These are phyloP conservation scores for Cyprinodon tularosa DNA, from an alignment of 2,113 vertebrate genomes.

Conservation along the genomic window DNA sequence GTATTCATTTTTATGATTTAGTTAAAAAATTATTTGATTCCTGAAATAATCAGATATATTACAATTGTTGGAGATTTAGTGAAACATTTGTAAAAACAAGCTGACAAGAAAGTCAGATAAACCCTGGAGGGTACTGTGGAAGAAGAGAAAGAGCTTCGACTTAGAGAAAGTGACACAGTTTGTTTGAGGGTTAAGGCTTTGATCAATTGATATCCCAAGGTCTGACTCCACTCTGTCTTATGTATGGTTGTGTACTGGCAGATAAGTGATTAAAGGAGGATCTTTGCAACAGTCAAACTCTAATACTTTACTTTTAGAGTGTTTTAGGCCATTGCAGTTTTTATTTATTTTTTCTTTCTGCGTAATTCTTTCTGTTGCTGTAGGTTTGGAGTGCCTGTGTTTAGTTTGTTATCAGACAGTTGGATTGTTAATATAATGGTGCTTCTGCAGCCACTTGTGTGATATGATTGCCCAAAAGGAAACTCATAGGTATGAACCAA, in stretches of 20 bases:
- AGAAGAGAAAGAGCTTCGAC: background rate
- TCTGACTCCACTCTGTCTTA: background rate
- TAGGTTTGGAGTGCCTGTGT: background rate
- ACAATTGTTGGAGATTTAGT: background rate
- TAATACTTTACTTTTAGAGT: background rate
- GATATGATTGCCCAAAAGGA: no score
- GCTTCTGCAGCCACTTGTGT: background rate
- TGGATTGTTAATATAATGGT: background rate
- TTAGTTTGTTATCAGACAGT: background rate
- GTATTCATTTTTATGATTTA: background rate
- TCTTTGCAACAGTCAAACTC: background rate
- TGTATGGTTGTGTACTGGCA: background rate
- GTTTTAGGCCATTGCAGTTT: background rate
- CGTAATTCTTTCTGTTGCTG: background rate
- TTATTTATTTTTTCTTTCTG: no score
- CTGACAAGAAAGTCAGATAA: no score
- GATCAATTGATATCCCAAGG: background rate
- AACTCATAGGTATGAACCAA: no score
- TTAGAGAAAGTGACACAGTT: background rate
- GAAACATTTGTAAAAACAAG: background rate
- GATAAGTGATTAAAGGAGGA: background rate
- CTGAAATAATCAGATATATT: background rate
- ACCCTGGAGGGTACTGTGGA: background rate
- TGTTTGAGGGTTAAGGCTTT: background rate
- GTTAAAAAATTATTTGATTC: no score